Evolutionary conservation across 2,888 invertebrate genomes (phyloP), one percentile per base, ranked within the genome.

Genomic region (Ichneumon xanthorius): DNA sequence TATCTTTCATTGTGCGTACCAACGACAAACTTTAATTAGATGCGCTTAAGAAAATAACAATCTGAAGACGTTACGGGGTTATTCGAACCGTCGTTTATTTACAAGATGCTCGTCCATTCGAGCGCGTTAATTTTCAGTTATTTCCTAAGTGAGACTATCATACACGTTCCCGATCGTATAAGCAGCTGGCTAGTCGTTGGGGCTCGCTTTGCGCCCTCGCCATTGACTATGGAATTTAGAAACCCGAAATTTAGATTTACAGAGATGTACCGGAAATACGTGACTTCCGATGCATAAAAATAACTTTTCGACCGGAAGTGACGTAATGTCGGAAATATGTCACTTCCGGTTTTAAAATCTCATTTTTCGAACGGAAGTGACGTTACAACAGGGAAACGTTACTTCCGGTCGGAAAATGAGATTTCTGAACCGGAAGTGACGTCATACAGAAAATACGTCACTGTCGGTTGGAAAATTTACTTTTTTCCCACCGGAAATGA

Each of bases 1-100:
- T 81, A 55, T 79, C 71, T 83, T 68, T 40, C n/a, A 30, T 33
- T n/a, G 6, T n/a, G 2, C 7, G 16, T n/a, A 5, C 30, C 16
- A 16, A 63, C 22, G 2, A 61, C 5, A 22, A 58, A 26, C 11
- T 26, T 14, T 11, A 26, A 55, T 55, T 55, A 7, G 55, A 55
- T 22, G 55, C 7, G 11, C 40, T 11, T 40, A 11, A 40, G 2
- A 11, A 11, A 40, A 11, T 40, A 9, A 11, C 9, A 40, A 11
- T 40, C 3, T 11, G 11, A 11, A 11, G 9, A 9, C 40, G 2
- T 40, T 40, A 11, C 40, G 40, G 9, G 9, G 40, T 40, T 2
- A 40, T 40, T 40, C 2, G 40, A 40, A 9, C 1, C 2, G 11
- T 40, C 40, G 40, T 40, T 40, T 40, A 11, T 48, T 16, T 5